Evolutionary conservation across 2,113 vertebrate species (phyloP), one percentile per base, ranked within the genome.

Genomic region (Syngnathus scovelli): DNA sequence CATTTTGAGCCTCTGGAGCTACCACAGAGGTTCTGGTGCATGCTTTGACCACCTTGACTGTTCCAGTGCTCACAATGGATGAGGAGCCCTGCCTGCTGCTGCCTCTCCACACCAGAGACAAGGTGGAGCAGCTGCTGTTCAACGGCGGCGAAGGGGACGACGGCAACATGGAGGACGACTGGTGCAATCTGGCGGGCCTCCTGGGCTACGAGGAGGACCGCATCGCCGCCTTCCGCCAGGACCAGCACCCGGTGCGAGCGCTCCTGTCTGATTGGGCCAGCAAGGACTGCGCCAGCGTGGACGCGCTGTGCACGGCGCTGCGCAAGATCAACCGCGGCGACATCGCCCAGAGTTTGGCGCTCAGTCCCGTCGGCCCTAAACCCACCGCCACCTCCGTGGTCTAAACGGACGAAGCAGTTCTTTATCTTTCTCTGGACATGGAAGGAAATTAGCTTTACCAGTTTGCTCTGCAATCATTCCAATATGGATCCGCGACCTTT

Each of bases 301-400:
- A 96, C 0, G 78, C 88, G 1, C 91, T 99, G 67, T 93, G 94
- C 70, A 87, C 91, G 0, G 96, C 97, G 1, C 91, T 99, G 74
- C 93, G 92, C 51, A 92, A 93, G 74, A 93, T 96, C 77, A 94
- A 98, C 86, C 89, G 95, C 0, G 92, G 94, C 0, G 97, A 99
- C 87, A 88, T 99, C 18, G 94, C 93, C 0, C 95, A 96, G 84
- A 95, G 93, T 78, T 86, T 98, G 79, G 86, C 88, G 79, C 93
- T 85, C 6, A 78, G 74, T 43, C 86, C 84, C 5, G 79, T 16
- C 8, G 66, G 90, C 19, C 79, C 72, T 1, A 91, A 95, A 67
- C 93, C 94, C 36, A 98, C 94, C 0, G 95, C 94, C 87, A 98
- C 95, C 0, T 99, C 96, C 15, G 92, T 93, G 0, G 95, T 98